Conservation (phyloP, 53 echinoderm and acorn worm species). For the Astropecten irregularis region DNA sequence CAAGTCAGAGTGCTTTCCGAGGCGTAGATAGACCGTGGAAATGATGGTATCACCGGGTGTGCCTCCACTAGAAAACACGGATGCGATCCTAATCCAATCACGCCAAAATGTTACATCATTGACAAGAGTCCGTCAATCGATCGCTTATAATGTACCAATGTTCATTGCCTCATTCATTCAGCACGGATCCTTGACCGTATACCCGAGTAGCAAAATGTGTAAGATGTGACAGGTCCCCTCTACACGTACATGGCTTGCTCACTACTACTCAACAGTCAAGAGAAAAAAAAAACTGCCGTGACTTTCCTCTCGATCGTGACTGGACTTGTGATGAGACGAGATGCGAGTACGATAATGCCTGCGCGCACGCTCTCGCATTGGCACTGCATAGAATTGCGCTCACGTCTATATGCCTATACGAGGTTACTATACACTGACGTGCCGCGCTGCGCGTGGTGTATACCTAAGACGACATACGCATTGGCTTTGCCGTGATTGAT, state of each 20-base stretch:
- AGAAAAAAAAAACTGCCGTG: conserved; percentile 7
- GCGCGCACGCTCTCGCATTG: background rate
- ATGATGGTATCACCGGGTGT: background rate
- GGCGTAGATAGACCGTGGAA: no score
- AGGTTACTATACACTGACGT: background rate
- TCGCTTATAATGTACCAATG: background rate
- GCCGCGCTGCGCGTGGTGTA: background rate
- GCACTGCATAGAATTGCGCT: background rate
- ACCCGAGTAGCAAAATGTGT: background rate
- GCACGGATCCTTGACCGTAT: background rate
- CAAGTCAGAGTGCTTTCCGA: no score
- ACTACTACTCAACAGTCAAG: no score
- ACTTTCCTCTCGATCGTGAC: background rate
- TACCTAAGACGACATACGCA: background rate
- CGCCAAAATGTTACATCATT: background rate
- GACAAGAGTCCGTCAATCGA: background rate
- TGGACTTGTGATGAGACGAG: background rate
- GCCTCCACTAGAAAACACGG: background rate
- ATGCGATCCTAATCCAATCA: background rate
- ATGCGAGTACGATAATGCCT: background rate
- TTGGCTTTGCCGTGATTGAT: background rate
- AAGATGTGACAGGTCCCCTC: no score
- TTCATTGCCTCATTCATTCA: no score
- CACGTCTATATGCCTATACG: background rate
- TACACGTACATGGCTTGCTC: no score